Evolutionary conservation across 2,888 invertebrate genomes (phyloP).

Genomic region (Melikaiella ostensackeni): DNA sequence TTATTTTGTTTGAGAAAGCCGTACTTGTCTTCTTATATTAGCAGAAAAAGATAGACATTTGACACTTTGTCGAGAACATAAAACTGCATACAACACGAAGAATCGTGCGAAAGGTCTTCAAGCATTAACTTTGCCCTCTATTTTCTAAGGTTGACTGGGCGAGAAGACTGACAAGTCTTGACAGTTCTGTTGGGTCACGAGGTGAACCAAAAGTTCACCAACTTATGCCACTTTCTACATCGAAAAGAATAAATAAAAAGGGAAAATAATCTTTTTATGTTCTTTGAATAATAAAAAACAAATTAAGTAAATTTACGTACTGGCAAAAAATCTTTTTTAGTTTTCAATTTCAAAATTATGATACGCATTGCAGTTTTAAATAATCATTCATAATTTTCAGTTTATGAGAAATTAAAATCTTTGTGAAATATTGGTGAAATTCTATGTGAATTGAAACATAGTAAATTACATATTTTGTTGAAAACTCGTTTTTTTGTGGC

Average conservation of each 20-base stretch:
- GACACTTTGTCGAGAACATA: constrained; percentile 20
- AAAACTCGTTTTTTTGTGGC: too few relatives aligned
- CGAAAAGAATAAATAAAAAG: not conserved
- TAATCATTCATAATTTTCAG: too few relatives aligned
- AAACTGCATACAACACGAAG: constrained; percentile 12
- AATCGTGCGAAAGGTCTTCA: constrained; percentile 27
- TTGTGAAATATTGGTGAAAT: too few relatives aligned
- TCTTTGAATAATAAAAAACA: not conserved
- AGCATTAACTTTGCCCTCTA: constrained; percentile 22
- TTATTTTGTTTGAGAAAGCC: not conserved
- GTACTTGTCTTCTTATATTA: constrained; percentile 1
- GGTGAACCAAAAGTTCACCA: constrained; percentile 45
- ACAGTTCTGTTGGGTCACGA: constrained; percentile 47
- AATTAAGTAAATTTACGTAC: not conserved
- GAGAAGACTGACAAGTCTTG: constrained; percentile 6
- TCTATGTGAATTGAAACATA: too few relatives aligned
- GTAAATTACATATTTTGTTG: too few relatives aligned
- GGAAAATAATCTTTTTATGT: not conserved
- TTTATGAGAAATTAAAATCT: too few relatives aligned
- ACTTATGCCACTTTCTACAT: constrained; percentile 58
- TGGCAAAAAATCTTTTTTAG: not conserved
- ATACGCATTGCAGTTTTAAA: too few relatives aligned
- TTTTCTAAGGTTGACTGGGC: constrained; percentile 5
- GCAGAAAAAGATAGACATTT: not conserved
- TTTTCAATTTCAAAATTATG: too few relatives aligned